Evolutionary conservation across 2,888 invertebrate genomes (phyloP).

Genomic region (Nasonia oneida): DNA sequence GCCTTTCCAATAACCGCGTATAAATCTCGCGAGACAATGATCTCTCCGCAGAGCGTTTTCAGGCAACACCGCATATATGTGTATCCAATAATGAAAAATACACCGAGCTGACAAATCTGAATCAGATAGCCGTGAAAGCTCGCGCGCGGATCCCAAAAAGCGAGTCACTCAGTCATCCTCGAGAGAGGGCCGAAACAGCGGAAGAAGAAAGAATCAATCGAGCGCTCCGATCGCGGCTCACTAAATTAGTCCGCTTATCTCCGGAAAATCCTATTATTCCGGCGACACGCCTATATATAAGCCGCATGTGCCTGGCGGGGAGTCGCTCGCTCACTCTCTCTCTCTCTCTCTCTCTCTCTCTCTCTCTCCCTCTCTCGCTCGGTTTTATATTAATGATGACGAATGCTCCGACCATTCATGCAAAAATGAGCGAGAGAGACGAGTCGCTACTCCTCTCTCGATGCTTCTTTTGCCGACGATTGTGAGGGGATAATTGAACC

Average conservation of each 20-base stretch:
- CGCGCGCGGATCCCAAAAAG: constrained; percentile 21
- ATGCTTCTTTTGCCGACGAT: neutral
- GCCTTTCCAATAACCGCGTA: constrained; percentile 3
- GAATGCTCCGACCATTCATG: constrained; percentile 55
- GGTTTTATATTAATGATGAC: constrained; percentile 61
- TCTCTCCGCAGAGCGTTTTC: constrained; percentile 3
- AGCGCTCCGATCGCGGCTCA: constrained; percentile 31
- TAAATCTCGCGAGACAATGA: neutral
- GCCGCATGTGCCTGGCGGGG: neutral
- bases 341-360: neutral
- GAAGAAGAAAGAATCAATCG: constrained; percentile 37
- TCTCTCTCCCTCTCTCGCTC: neutral
- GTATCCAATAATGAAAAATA: neutral
- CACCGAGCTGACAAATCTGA: constrained; percentile 57
- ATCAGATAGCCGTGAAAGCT: constrained; percentile 55
- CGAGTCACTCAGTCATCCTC: constrained; percentile 35
- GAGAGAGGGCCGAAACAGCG: constrained; percentile 9
- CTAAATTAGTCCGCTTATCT: constrained; percentile 62
- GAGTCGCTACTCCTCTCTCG: no score
- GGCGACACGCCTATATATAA: constrained; percentile 43
- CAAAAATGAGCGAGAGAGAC: constrained; percentile 50
- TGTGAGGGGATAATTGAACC: constrained; percentile 17
- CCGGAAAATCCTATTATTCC: constrained; percentile 62
- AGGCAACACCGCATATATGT: neutral
- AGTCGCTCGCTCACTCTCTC: neutral